These are phyloP conservation scores for Boulengeromyrus knoepffleri DNA, from an alignment of 2,113 vertebrate genomes.

Conservation along the genomic window DNA sequence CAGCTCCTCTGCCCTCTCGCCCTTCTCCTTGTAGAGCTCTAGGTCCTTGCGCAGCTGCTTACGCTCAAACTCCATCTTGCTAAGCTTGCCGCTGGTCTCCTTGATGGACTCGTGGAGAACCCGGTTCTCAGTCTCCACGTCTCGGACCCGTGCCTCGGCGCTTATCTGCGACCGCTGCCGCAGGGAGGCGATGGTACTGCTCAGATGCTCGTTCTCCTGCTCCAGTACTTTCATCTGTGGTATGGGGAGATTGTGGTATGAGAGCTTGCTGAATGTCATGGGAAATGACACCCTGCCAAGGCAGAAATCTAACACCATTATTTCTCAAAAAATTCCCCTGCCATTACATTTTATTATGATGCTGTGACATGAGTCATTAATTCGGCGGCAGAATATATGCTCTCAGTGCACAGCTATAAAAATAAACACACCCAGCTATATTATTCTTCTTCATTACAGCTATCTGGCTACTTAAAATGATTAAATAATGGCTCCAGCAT, in stretches of 20 bases:
- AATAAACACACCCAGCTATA: background rate
- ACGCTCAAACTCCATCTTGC: constrained; percentile 88
- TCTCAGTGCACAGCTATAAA: background rate
- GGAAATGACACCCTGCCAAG: background rate
- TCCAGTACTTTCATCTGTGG: constrained; percentile 83
- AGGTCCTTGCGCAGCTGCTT: constrained; percentile 86
- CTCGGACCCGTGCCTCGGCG: constrained; percentile 86
- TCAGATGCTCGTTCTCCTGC: constrained; percentile 89
- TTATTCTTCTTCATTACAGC: background rate
- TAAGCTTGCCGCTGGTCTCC: constrained; percentile 86
- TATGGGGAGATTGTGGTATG: background rate
- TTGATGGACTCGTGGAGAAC: constrained; percentile 92
- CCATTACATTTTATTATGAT: background rate
- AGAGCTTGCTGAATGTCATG: background rate
- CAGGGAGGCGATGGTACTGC: constrained; percentile 79
- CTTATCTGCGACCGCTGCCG: constrained; percentile 88
- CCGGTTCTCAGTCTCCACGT: constrained; percentile 92
- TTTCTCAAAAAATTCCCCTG: background rate
- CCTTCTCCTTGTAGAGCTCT: constrained; percentile 84
- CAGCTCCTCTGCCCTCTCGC: constrained; percentile 82
- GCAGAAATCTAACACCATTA: background rate
- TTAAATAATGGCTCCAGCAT: background rate
- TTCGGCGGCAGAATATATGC: background rate
- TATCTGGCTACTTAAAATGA: background rate
- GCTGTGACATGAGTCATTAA: background rate